Percentiles rank a stretch among this genome's conserved stretches.
Conservation (phyloP, 2,113 vertebrate species). For the Piliocolobus tephrosceles region DNA sequence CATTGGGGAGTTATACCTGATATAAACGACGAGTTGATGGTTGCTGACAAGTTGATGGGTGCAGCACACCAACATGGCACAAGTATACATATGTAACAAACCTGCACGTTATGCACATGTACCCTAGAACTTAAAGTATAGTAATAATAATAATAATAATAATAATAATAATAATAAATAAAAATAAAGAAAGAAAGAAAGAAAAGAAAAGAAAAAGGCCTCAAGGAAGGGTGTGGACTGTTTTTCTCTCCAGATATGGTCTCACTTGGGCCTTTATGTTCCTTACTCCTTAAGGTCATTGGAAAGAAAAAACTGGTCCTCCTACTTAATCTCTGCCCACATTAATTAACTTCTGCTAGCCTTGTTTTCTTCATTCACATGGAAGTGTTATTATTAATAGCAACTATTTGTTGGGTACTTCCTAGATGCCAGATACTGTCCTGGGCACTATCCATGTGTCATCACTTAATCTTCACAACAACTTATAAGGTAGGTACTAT, state of each 20-base stretch:
- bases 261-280: background rate
- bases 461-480: background rate
- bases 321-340: background rate
- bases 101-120: too few relatives aligned
- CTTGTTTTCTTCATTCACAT: background rate
- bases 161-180: too few relatives aligned
- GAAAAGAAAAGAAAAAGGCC: background rate
- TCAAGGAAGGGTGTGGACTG: background rate
- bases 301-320: background rate
- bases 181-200: too few relatives aligned
- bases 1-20: too few relatives aligned
- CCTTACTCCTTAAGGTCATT: background rate
- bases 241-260: background rate
- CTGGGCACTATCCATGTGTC: background rate
- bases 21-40: too few relatives aligned
- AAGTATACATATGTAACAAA: too few relatives aligned
- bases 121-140: too few relatives aligned
- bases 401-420: background rate
- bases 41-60: too few relatives aligned
- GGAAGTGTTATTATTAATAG: background rate
- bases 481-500: background rate
- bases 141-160: too few relatives aligned
- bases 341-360: background rate
- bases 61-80: too few relatives aligned
- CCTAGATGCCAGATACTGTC: background rate